These are phyloP conservation scores for Netelia fuscicornis DNA, from an alignment of 2,888 invertebrate species.

Conservation along the genomic window DNA sequence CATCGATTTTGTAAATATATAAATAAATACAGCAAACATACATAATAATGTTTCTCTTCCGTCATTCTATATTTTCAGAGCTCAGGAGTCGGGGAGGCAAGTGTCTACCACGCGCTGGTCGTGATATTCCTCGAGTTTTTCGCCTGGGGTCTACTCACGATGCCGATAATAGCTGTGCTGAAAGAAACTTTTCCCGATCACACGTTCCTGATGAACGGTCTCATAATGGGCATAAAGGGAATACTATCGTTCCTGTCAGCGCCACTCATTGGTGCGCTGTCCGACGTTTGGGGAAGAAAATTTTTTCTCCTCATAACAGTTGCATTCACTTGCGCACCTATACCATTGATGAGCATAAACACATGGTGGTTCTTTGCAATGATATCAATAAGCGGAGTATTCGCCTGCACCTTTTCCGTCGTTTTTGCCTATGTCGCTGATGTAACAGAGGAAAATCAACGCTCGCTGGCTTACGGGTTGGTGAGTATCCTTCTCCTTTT, in stretches of 20 bases:
- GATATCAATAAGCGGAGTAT: constrained; percentile 99
- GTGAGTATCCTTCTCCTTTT: constrained; percentile 85
- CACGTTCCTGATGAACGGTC: constrained; percentile 99
- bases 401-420: constrained; percentile 99
- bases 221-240: constrained; percentile 99
- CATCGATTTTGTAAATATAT: no score
- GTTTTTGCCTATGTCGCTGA: constrained; percentile 99
- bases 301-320: constrained; percentile 98
- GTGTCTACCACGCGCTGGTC: constrained; percentile 99
- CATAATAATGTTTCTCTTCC: neutral
- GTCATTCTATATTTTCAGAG: constrained; percentile 86
- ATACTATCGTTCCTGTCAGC: constrained; percentile 98
- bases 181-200: constrained; percentile 99
- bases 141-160: constrained; percentile 99
- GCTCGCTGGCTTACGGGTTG: constrained; percentile 97
- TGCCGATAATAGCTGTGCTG: constrained; percentile 97
- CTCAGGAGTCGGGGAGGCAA: constrained; percentile 96
- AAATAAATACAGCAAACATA: neutral
- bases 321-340: constrained; percentile 99
- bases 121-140: constrained; percentile 99
- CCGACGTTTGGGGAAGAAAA: constrained; percentile 99
- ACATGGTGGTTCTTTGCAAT: constrained; percentile 99
- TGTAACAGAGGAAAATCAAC: constrained; percentile 98
- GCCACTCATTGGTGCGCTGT: constrained; percentile 98
- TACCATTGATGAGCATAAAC: constrained; percentile 99